These are phyloP conservation scores for Rhinoraja longicauda DNA, from an alignment of 2,797 vertebrate species.

Conservation along the genomic window DNA sequence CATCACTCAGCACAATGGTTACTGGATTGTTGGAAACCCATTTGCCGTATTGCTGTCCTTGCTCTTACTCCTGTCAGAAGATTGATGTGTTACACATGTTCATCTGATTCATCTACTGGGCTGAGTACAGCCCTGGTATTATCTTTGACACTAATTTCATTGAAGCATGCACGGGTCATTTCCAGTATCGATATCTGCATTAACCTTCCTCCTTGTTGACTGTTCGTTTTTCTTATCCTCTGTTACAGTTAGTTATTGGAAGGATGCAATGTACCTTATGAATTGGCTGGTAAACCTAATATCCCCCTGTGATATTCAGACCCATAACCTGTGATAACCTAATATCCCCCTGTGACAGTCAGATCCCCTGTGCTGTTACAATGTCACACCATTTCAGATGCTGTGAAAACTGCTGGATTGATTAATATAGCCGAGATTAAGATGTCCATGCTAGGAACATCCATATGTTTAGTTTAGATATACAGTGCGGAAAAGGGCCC, in stretches of 20 bases:
- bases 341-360: too few species aligned
- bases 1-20: background rate
- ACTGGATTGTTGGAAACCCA: background rate
- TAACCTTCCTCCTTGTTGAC: background rate
- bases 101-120: background rate
- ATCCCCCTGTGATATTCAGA: too few species aligned
- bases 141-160: background rate
- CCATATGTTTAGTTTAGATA: too few species aligned
- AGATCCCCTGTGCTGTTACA: background rate
- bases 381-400: too few species aligned
- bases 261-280: background rate
- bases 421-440: too few species aligned
- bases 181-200: background rate
- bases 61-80: background rate
- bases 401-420: background rate
- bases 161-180: background rate
- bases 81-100: background rate
- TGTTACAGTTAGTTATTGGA: background rate
- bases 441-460: too few species aligned
- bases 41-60: background rate
- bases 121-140: background rate
- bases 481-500: too few species aligned
- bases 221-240: background rate
- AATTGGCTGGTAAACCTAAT: background rate
- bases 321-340: too few species aligned